Evolutionary conservation across 2,888 invertebrate genomes (phyloP).

Genomic region (Epiblema foenella): DNA sequence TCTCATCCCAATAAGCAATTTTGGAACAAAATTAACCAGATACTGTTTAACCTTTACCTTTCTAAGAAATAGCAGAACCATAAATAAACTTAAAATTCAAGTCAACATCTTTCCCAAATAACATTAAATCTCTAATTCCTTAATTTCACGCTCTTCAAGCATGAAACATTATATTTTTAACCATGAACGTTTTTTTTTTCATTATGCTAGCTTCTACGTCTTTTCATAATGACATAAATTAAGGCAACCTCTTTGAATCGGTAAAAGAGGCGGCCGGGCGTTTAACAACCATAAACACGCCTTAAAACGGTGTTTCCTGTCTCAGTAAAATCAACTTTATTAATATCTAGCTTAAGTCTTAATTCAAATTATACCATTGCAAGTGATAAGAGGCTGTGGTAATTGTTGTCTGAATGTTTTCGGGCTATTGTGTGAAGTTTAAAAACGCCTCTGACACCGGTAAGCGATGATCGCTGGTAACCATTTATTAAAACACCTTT

Average conservation of each 20-base stretch:
- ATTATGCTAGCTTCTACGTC: constrained; percentile 37
- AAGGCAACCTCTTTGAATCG: constrained; percentile 41
- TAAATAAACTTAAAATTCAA: neutral
- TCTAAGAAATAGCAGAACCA: neutral
- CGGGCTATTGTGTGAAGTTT: constrained; percentile 34
- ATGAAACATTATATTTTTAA: constrained; percentile 30
- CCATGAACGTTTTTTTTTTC: constrained; percentile 32
- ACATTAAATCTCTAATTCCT: constrained; percentile 11
- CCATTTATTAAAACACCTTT: constrained; percentile 39
- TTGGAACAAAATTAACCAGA: too few relatives aligned
- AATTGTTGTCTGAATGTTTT: constrained; percentile 28
- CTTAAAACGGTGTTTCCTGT: neutral
- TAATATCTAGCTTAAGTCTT: neutral
- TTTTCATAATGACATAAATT: constrained; percentile 45
- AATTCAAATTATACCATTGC: neutral
- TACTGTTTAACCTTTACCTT: too few relatives aligned
- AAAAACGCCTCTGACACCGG: constrained; percentile 34
- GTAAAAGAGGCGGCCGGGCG: constrained; percentile 10
- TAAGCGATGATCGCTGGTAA: constrained; percentile 40
- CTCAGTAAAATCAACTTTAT: neutral
- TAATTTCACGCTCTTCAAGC: constrained; percentile 24
- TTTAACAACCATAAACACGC: neutral
- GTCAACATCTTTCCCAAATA: neutral
- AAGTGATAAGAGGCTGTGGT: constrained; percentile 1
- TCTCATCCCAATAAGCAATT: too few relatives aligned